Conservation (phyloP, 64 coral and sea anemone genomes). For the Anthopleura sola region DNA sequence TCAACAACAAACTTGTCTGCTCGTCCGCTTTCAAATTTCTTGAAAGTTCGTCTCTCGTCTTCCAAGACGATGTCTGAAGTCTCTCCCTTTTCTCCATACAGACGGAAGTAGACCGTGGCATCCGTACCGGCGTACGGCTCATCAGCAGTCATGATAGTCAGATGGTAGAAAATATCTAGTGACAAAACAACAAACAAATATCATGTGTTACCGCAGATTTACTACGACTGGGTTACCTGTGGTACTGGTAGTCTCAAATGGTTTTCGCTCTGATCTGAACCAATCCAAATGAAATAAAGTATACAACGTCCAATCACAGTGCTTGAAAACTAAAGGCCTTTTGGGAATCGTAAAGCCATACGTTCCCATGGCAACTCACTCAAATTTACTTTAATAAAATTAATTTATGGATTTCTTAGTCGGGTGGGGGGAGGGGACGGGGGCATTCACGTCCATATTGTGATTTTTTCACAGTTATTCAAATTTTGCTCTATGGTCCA, state of each 20-base stretch:
- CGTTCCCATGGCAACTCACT: no score
- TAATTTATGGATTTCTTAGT: no score
- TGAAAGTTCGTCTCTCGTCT: slow-evolving; percentile 72
- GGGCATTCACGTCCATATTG: no score
- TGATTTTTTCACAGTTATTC: no score
- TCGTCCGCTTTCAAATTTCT: slow-evolving; percentile 66
- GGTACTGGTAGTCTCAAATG: no score
- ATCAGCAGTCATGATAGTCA: slow-evolving; percentile 83
- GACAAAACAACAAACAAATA: not conserved
- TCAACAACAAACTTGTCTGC: slow-evolving; percentile 94
- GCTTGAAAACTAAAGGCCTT: no score
- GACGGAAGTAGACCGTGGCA: slow-evolving; percentile 72
- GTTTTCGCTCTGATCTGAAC: no score
- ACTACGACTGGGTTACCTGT: not conserved
- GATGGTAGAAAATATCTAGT: slow-evolving; percentile 67
- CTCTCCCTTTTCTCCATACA: slow-evolving; percentile 70
- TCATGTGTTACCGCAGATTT: not conserved
- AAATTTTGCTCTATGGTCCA: not conserved
- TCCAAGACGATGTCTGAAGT: slow-evolving; percentile 64
- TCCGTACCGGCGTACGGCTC: slow-evolving; percentile 63
- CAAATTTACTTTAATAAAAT: no score
- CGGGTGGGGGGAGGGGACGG: no score
- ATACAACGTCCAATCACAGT: no score
- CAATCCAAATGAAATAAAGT: no score
- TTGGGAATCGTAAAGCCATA: no score